phyloP scores from a whole-genome alignment of 2,113 vertebrate species.

The Malurus melanocephalus region DNA sequence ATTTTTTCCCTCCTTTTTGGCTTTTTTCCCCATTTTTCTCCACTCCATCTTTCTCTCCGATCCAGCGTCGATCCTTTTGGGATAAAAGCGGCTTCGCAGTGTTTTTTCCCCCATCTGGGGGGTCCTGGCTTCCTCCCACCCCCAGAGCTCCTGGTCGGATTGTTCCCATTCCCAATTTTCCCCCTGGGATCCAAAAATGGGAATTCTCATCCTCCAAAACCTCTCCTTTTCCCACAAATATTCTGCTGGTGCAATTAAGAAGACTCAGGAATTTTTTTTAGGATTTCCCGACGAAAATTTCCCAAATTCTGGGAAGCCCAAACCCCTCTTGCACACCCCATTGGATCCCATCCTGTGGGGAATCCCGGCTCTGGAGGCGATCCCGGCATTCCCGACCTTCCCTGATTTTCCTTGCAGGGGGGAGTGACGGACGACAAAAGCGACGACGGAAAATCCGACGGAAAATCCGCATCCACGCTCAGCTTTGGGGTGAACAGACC shows the following conservation, averaged over 20 bases:
- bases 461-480: conserved; percentile 78
- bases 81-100: fast-evolving
- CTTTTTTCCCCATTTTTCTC: too few species aligned
- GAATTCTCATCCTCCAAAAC: neutral
- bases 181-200: fast-evolving
- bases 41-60: too few species aligned
- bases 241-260: fast-evolving
- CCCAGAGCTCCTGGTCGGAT: fast-evolving
- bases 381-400: fast-evolving
- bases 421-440: conserved; percentile 85
- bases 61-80: neutral
- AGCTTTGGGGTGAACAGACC: conserved; percentile 93
- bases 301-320: fast-evolving
- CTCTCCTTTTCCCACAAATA: fast-evolving
- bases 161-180: neutral
- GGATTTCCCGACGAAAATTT: neutral
- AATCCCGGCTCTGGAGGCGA: fast-evolving
- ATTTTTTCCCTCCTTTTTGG: too few species aligned
- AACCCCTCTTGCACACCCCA: neutral
- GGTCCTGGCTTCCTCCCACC: neutral
- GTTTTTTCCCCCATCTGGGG: neutral
- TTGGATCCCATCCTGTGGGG: fast-evolving
- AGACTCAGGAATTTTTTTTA: fast-evolving
- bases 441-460: conserved; percentile 77
- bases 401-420: conserved; percentile 68